Conservation (phyloP, 2,888 invertebrate genomes). For the Eutolmus rufibarbis region DNA sequence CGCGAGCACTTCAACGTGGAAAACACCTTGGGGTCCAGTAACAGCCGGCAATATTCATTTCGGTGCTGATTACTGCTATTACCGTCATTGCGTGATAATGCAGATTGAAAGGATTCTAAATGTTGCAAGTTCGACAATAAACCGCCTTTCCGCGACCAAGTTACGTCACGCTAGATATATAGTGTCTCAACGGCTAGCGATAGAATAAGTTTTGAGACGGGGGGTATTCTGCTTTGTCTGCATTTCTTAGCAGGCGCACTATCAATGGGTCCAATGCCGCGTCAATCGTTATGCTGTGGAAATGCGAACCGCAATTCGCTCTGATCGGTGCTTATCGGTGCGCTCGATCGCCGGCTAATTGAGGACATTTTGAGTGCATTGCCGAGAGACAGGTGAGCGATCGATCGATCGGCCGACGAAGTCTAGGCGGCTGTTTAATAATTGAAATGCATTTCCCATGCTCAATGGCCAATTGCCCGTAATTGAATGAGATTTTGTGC, state of each 20-base stretch:
- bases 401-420: not conserved
- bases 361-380: not conserved
- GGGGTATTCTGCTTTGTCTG: not conserved
- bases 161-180: not conserved
- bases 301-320: not conserved
- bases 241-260: not conserved
- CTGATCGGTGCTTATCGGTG: not conserved
- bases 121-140: not conserved
- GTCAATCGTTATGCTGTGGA: not conserved
- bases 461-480: slow-evolving; percentile 1
- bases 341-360: slow-evolving; percentile 4
- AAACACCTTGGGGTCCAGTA: not conserved
- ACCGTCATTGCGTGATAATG: slow-evolving; percentile 1
- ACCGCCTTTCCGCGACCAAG: not conserved
- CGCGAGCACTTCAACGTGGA: not conserved
- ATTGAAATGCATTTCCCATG: slow-evolving; percentile 40
- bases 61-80: not conserved
- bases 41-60: not conserved
- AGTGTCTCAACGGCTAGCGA: not conserved
- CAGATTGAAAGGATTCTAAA: not conserved
- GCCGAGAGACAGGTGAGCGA: not conserved
- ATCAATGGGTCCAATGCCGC: not conserved
- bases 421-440: not conserved
- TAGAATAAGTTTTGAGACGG: not conserved
- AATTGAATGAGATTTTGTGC: slow-evolving; percentile 25